Base-by-base conservation (phyloP, 2,888 invertebrate species). In the Caenorhabditis imperialis region DNA sequence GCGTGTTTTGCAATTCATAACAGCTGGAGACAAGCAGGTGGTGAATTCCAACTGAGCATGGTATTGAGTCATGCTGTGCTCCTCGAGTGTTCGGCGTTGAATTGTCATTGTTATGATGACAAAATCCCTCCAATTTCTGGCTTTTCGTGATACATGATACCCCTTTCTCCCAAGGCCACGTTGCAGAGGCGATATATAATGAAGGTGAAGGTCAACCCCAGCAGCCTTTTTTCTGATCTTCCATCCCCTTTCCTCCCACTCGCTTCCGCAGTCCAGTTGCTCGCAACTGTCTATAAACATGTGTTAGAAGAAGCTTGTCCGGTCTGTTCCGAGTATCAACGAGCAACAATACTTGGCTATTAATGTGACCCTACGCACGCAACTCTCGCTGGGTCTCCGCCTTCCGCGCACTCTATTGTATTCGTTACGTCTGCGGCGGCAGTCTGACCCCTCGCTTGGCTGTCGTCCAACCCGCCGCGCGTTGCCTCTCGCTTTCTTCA, bases 331-430 rank as follows among this genome's bases (percentile, higher is more conserved):
- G 58, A 69, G 69, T 69, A 69, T 69, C 69, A 69, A 53, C 69
- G 62, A 71, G 61, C 61, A 62, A 60, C 65, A 73, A 73, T 73
- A 65, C 73, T 73, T 60, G 54, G 65, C 65, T 65, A 73, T 73
- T 73, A 73, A 73, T 73, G 65, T 65, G 65, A 65, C 73, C 65
- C 63, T 65, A 45, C 50, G 73, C 65, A 73, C 73, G 65, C 73
- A 58, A 65, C 57, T 27, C 67, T 62, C 48, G 50, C 47, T 44
- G 30, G 14, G 67, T 67, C 57, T 67, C 42, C 30, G 22, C 44
- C n/a, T 25, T 33, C 37, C 55, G 44, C 45, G 16, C 44, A n/a
- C 42, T 67, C 25, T 67, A 48, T 33, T 20, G 48, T 45, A 38
- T 35, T 57, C 42, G 67, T 67, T 57, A 58, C 57, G 58, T 63